Conservation (phyloP, 2,888 invertebrate species). For the Ennomos fuscantarius region DNA sequence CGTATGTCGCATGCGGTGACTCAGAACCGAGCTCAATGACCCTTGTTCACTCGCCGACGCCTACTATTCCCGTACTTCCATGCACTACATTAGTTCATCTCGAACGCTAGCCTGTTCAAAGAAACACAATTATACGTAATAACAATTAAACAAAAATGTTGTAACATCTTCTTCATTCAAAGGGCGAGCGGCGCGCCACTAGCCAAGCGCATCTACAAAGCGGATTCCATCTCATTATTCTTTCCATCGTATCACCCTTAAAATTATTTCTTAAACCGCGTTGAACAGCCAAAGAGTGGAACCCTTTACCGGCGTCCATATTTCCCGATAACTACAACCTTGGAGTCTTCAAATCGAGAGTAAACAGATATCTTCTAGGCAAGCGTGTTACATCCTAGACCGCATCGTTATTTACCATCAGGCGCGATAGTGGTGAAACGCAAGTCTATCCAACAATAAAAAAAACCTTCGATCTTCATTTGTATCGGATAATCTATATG, state of each 20-base stretch:
- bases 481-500: constrained; percentile 45
- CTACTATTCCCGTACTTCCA: constrained; percentile 71
- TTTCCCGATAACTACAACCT: too few relatives aligned
- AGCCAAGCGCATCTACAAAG: constrained; percentile 34
- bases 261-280: constrained; percentile 38
- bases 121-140: constrained; percentile 48
- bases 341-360: too few relatives aligned
- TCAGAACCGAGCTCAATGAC: constrained; percentile 76
- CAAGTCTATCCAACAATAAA: too few relatives aligned
- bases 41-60: constrained; percentile 69
- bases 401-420: too few relatives aligned
- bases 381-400: too few relatives aligned
- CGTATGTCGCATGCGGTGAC: constrained; percentile 74
- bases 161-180: constrained; percentile 44
- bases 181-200: constrained; percentile 31
- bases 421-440: too few relatives aligned
- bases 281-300: too few relatives aligned
- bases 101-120: constrained; percentile 53
- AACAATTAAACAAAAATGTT: constrained; percentile 41
- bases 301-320: too few relatives aligned
- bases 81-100: constrained; percentile 67
- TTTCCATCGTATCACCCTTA: constrained; percentile 35
- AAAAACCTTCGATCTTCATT: constrained; percentile 43
- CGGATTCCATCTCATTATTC: constrained; percentile 34
- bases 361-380: too few relatives aligned